phyloP scores from a whole-genome alignment of 2,113 vertebrate genomes.

The Nesogale talazaci region DNA sequence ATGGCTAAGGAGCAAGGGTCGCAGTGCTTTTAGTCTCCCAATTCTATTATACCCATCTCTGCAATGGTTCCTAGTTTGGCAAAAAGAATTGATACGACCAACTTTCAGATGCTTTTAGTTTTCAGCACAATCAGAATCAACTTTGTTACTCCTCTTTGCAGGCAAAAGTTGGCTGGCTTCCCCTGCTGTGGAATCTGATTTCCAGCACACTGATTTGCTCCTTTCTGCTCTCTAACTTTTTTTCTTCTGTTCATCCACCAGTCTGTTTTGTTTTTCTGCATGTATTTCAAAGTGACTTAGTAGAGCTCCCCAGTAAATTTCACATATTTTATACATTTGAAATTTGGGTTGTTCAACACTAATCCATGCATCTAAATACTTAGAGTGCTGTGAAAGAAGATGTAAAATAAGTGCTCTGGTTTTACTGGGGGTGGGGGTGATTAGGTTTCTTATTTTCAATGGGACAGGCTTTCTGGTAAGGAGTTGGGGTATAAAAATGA shows the following conservation, averaged over 20 bases:
- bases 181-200: neutral
- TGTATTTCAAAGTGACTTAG: constrained; percentile 31
- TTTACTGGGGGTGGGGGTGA: constrained; percentile 1
- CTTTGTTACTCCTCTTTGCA: neutral
- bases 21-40: neutral
- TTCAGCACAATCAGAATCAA: neutral
- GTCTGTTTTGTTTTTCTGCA: neutral
- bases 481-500: constrained; percentile 23
- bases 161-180: neutral
- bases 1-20: neutral
- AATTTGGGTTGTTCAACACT: constrained; percentile 7
- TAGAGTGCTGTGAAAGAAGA: constrained; percentile 37
- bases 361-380: neutral
- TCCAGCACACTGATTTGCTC: rapidly evolving
- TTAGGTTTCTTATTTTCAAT: constrained; percentile 54
- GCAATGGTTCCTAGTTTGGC: neutral
- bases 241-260: neutral
- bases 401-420: constrained; percentile 41
- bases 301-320: constrained; percentile 47
- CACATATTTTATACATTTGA: constrained; percentile 32
- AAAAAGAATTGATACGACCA: neutral
- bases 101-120: neutral
- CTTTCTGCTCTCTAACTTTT: neutral
- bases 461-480: constrained; percentile 40
- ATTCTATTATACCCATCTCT: neutral